A percentile compares a stretch with the other conserved stretches of the same genome.
These are phyloP conservation scores for Potorous gilbertii DNA, from an alignment of 2,797 vertebrate species.

Conservation along the genomic window DNA sequence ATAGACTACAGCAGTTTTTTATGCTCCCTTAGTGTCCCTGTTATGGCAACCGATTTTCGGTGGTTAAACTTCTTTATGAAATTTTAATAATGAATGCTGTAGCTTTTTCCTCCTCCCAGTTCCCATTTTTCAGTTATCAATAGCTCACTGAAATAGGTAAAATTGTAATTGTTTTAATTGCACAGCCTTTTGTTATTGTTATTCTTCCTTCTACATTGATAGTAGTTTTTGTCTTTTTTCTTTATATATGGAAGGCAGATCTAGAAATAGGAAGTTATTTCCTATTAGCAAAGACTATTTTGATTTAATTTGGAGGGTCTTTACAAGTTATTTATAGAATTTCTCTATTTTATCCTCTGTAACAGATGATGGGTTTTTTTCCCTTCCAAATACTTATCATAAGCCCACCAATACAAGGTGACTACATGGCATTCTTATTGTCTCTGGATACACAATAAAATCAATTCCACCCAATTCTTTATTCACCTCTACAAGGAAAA, in stretches of 20 bases:
- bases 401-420: neutral
- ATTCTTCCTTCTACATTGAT: neutral
- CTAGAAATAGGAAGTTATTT: neutral
- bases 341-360: neutral
- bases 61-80: neutral
- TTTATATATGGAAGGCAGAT: neutral
- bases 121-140: neutral
- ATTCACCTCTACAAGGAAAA: neutral
- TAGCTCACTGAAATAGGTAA: neutral
- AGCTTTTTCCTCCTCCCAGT: neutral
- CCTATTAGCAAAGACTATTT: neutral
- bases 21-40: neutral
- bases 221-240: neutral
- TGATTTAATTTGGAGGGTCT: neutral
- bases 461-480: neutral
- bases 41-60: neutral
- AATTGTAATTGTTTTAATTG: neutral
- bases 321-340: neutral
- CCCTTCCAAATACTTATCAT: neutral
- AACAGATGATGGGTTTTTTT: neutral
- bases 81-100: neutral
- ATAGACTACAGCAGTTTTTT: neutral
- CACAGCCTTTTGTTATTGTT: neutral
- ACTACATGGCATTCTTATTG: neutral
- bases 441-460: neutral